Percentiles rank a stretch among this genome's conserved stretches.
Conservation (phyloP, 1,140 invertebrate genomes). For the Meloidogyne chitwoodi region DNA sequence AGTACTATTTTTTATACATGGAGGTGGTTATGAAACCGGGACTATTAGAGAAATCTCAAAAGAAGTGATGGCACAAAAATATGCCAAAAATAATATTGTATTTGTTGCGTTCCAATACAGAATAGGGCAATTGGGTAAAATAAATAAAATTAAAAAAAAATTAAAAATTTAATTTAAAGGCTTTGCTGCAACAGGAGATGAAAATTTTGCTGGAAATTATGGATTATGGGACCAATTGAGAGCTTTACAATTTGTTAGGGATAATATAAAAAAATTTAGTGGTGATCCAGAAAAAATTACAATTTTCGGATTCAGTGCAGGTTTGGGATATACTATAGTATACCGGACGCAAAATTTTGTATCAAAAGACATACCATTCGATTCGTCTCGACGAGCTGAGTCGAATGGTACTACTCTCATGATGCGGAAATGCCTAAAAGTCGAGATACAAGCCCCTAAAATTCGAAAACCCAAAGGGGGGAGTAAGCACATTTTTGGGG, state of each 20-base stretch:
- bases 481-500: too few relatives aligned
- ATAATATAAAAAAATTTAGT: conserved; percentile 65
- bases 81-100: conserved; percentile 19
- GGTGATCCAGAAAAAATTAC: conserved; percentile 61
- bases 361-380: too few relatives aligned
- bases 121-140: conserved; percentile 18
- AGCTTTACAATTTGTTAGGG: conserved; percentile 58
- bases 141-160: background rate
- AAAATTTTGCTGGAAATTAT: conserved; percentile 56
- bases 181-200: conserved; percentile 57
- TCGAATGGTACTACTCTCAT: too few relatives aligned
- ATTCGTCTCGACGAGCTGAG: too few relatives aligned
- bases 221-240: conserved; percentile 59
- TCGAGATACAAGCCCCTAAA: too few relatives aligned
- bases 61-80: conserved; percentile 20
- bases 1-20: conserved; percentile 56
- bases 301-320: conserved; percentile 31
- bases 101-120: conserved; percentile 34
- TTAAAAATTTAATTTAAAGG: conserved; percentile 16
- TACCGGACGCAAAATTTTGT: too few relatives aligned
- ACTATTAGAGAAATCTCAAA: background rate
- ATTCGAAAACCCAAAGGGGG: too few relatives aligned
- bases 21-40: conserved; percentile 31
- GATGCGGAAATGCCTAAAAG: too few relatives aligned
- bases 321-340: background rate